Evolutionary conservation across 2,797 vertebrate genomes (phyloP), one percentile per base, ranked within the genome.

Genomic region (Falco columbarius): DNA sequence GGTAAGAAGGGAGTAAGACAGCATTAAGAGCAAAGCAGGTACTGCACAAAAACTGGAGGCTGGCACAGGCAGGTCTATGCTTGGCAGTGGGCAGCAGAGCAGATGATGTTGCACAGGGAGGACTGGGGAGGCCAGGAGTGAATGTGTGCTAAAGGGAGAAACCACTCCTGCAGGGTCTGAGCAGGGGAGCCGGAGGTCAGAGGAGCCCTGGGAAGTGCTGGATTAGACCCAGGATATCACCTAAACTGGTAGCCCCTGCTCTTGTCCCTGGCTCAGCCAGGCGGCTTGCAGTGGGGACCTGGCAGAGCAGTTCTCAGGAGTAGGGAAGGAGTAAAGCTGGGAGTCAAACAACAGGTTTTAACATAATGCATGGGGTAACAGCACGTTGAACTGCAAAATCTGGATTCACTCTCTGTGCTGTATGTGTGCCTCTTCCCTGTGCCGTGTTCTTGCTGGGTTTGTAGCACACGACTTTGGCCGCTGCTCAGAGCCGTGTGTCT

Each of bases 391-490:
- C 22, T 9, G 20, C 15, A 22, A 15, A 40, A 34, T 24, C 29
- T 6, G 2, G 4, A 5, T 36, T 32, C 4, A 13, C 58, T 18
- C 46, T 20, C 10, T 7, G n/a, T 4, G 47, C 61, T 27, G 14
- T 3, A 1, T 4, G 2, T 2, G 1, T 1, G 0, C 4, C 73
- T 20, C 30, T 30, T 23, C 42, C 32, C 59, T 14, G 26, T 3
- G 12, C 55, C 2, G 2, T 5, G 73, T 72, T 29, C n/a, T 38
- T 1, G 2, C 15, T 3, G 86, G 20, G 49, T 49, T 47, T 46
- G 66, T 7, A 13, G 42, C 21, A 2, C 27, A 3, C 0, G 3
- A 13, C 3, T 40, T 30, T 42, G 2, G 2, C 19, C 0, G 11
- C 15, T n/a, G 32, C 38, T 44, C 6, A 1, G 27, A 38, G 66